These are phyloP conservation scores for Dipus sagitta DNA, from an alignment of 2,797 vertebrate species.

Conservation along the genomic window DNA sequence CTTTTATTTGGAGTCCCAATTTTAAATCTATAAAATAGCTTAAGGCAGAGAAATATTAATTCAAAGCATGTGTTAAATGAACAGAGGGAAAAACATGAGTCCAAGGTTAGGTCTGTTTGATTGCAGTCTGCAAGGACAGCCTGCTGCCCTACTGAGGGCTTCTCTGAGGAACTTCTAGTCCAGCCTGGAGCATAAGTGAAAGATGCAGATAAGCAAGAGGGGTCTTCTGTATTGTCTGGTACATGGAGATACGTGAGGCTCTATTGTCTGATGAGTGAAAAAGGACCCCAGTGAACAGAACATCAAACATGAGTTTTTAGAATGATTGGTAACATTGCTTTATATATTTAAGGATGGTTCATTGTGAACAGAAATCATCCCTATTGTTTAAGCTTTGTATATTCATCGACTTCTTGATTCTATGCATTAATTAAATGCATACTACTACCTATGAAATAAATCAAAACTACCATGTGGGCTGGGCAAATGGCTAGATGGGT, in stretches of 20 bases:
- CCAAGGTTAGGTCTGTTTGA: not conserved
- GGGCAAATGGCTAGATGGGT: no score
- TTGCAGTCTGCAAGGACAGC: not conserved
- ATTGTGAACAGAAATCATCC: not conserved
- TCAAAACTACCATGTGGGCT: not conserved
- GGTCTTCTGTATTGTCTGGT: not conserved
- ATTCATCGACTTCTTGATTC: not conserved
- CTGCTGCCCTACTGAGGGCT: no score
- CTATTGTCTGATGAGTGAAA: not conserved
- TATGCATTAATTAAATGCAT: conserved; percentile 1
- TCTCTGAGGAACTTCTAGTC: not conserved
- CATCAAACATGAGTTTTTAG: not conserved
- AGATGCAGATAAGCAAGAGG: not conserved
- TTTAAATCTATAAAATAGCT: not conserved
- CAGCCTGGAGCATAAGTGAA: not conserved
- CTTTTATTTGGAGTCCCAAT: conserved; percentile 1
- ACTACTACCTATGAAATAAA: not conserved
- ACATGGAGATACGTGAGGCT: not conserved
- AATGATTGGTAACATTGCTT: not conserved
- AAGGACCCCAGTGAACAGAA: not conserved
- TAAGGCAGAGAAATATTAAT: not conserved
- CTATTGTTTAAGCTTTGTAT: not conserved
- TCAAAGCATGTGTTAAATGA: not conserved
- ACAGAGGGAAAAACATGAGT: not conserved
- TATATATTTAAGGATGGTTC: not conserved